phyloP scores from a whole-genome alignment of 2,113 vertebrate genomes.

The Tachysurus fulvidraco region DNA sequence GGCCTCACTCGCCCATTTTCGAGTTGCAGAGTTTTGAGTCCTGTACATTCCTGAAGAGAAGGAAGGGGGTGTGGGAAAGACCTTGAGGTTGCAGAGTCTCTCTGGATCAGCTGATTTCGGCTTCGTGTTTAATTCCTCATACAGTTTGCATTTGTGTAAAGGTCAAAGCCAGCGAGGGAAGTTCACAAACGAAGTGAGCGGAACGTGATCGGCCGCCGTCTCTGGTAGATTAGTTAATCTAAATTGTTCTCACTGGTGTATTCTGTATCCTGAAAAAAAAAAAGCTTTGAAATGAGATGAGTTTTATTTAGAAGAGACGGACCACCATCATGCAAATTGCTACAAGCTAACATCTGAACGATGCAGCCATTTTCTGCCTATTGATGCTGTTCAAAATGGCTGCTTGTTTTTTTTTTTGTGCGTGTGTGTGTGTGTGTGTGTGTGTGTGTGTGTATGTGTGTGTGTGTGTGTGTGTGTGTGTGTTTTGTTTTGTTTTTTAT shows the following conservation, averaged over 20 bases:
- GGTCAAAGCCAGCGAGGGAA: conserved; percentile 70
- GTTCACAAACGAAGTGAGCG: conserved; percentile 66
- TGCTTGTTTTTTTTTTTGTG: background rate
- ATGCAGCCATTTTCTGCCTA: conserved; percentile 15
- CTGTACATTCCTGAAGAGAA: conserved; percentile 60
- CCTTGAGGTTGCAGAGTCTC: conserved; percentile 57
- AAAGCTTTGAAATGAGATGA: conserved; percentile 28
- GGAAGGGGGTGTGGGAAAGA: conserved; percentile 70
- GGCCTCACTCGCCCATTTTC: conserved; percentile 52
- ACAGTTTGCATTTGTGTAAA: conserved; percentile 69
- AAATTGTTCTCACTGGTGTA: conserved; percentile 55
- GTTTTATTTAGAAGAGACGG: conserved; percentile 41
- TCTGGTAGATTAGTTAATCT: conserved; percentile 53
- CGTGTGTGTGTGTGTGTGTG: background rate
- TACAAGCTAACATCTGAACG: conserved; percentile 19
- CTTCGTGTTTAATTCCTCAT: conserved; percentile 65
- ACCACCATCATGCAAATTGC: conserved; percentile 46
- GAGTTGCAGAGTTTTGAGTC: conserved; percentile 62
- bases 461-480: no score
- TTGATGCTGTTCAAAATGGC: conserved; percentile 18
- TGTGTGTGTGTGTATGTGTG: background rate
- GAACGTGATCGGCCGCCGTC: conserved; percentile 67
- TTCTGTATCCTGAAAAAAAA: conserved; percentile 39
- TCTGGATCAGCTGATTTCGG: conserved; percentile 65
- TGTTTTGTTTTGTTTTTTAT: background rate